These are phyloP conservation scores for Paratilapia polleni DNA, from an alignment of 2,113 vertebrate genomes.

Conservation along the genomic window DNA sequence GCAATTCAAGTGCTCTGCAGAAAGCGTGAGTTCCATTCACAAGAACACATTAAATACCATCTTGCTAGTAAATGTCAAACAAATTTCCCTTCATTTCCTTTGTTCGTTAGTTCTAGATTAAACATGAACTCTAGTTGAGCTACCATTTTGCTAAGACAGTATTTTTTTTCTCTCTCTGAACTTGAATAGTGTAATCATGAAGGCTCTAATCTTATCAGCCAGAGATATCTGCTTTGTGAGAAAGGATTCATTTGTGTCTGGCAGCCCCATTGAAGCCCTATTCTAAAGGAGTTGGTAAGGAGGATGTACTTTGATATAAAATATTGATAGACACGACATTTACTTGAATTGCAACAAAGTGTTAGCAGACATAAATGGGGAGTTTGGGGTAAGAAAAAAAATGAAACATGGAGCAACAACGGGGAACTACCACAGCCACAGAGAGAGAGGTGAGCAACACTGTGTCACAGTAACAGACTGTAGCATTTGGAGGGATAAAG, in stretches of 20 bases:
- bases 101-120: slow-evolving; percentile 31
- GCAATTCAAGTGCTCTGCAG: slow-evolving; percentile 19
- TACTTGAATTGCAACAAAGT: slow-evolving; percentile 65
- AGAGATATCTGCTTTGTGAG: slow-evolving; percentile 32
- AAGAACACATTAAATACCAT: slow-evolving; percentile 25
- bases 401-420: not conserved
- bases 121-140: slow-evolving; percentile 19
- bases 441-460: not conserved
- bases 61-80: slow-evolving; percentile 18
- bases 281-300: slow-evolving; percentile 43
- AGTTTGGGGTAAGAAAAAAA: slow-evolving; percentile 16
- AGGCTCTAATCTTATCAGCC: slow-evolving; percentile 42
- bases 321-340: slow-evolving; percentile 72
- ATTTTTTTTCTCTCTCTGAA: slow-evolving; percentile 3
- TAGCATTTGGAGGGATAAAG: slow-evolving; percentile 39
- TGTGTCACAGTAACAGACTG: slow-evolving; percentile 45
- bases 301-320: slow-evolving; percentile 69
- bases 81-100: slow-evolving; percentile 37
- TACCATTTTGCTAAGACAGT: slow-evolving; percentile 24
- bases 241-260: slow-evolving; percentile 52
- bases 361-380: slow-evolving; percentile 39
- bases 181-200: slow-evolving; percentile 47
- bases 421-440: slow-evolving; percentile 20
- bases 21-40: slow-evolving; percentile 14
- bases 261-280: slow-evolving; percentile 8